Base-by-base conservation (phyloP, 2,797 vertebrate species). In the Lagocephalus sceleratus region DNA sequence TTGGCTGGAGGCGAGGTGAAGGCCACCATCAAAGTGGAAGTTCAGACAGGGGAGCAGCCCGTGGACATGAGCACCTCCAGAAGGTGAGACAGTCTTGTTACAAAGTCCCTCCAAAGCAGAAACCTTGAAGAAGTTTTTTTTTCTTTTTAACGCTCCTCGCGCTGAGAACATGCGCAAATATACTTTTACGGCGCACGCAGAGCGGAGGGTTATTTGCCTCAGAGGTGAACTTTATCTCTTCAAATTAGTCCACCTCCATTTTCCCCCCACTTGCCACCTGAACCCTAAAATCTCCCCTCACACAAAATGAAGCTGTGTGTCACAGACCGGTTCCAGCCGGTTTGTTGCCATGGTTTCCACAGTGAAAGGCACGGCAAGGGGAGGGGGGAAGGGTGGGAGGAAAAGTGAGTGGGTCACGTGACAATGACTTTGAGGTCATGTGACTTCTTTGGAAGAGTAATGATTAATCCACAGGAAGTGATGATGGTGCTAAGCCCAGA, bases 1-100 rank as follows among this genome's bases (percentile, higher is more conserved):
- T 60, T 92, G 52, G 90, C 90, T 29, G 67, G 88, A 0, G 83
- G 88, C 0, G 95, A 97, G 71, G 88, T 92, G 50, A 92, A 91
- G 62, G 92, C 92, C 15, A 89, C 88, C 47, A 91, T 94, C 58
- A 94, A 93, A 81, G 90, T 94, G 20, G 94, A 97, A 73, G 91
- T 95, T 49, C 92, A 90, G 73, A 90, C 90, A 0, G 88, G 88
- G 5, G 95, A 96, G 0, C 93, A 96, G 59, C 94, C 95, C 0
- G 92, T 97, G 81, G 95, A 98, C 71, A 97, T 96, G 95, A 96
- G 94, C 60, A 94, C 93, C 35, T 88, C 92, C 17, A 94, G 88
- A 90, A 91, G 92, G 95, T 98, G 85, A 93, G 88, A 55, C 65
- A 62, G 45, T 56, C 21, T 38, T 7, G 32, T 32, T 47, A 20